phyloP scores from a whole-genome alignment of 2,113 vertebrate genomes.

The Otocyon megalotis region DNA sequence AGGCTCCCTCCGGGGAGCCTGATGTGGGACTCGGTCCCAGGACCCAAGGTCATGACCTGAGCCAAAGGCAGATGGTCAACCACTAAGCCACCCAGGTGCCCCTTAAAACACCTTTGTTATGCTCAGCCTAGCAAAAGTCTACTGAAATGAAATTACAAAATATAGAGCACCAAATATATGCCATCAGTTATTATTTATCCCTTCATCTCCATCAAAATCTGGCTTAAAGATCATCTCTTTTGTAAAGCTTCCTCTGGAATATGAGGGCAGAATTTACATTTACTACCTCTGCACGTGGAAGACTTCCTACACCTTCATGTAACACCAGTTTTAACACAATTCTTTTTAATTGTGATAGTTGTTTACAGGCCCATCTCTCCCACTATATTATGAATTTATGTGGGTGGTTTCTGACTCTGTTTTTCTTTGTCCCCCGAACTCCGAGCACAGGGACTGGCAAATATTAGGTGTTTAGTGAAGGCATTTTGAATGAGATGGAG shows the following conservation, averaged over 20 bases:
- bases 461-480: neutral
- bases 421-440: neutral
- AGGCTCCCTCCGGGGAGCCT: too few relatives aligned
- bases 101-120: neutral
- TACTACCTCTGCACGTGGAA: neutral
- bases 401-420: neutral
- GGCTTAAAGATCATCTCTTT: neutral
- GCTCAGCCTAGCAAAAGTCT: neutral
- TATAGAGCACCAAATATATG: neutral
- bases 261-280: neutral
- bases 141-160: neutral
- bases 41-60: too few relatives aligned
- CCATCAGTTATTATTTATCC: neutral
- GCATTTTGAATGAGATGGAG: neutral
- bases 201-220: neutral
- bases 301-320: neutral
- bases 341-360: neutral
- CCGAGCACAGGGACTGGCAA: neutral
- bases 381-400: neutral
- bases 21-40: too few relatives aligned
- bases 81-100: too few relatives aligned
- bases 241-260: neutral
- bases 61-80: too few relatives aligned
- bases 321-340: neutral
- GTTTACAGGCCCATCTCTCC: neutral